Evolutionary conservation across 2,113 vertebrate species (phyloP).

Genomic region (Amphiprion ocellaris): DNA sequence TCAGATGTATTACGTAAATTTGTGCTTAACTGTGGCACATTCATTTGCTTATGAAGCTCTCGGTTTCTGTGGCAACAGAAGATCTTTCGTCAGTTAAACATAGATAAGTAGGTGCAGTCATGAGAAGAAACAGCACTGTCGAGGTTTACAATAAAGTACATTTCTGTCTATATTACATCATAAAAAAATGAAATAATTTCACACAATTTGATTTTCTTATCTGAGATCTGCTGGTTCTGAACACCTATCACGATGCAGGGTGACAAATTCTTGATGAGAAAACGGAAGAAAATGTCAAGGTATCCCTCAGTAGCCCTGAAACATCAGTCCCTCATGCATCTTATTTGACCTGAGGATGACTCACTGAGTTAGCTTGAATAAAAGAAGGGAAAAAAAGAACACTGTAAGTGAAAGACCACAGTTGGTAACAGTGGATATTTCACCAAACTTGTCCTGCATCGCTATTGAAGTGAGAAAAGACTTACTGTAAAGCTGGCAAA

Average conservation of each 20-base stretch:
- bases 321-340: constrained; percentile 25
- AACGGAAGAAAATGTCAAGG: constrained; percentile 20
- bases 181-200: neutral
- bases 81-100: constrained; percentile 72
- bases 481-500: constrained; percentile 75
- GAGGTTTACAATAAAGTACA: constrained; percentile 22
- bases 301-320: constrained; percentile 24
- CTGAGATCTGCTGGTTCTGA: neutral
- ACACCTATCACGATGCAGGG: constrained; percentile 7
- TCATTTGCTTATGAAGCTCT: constrained; percentile 77
- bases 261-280: constrained; percentile 23
- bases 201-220: constrained; percentile 1
- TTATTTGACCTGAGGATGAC: constrained; percentile 50
- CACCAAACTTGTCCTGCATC: constrained; percentile 43
- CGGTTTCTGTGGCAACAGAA: constrained; percentile 81
- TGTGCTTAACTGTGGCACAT: constrained; percentile 72
- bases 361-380: constrained; percentile 29
- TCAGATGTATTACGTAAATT: constrained; percentile 71
- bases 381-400: constrained; percentile 4
- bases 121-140: constrained; percentile 35
- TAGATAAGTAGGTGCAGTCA: constrained; percentile 66
- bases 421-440: constrained; percentile 62
- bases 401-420: constrained; percentile 48
- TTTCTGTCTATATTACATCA: neutral
- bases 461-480: constrained; percentile 69